Conservation (phyloP, 2,888 invertebrate species). For the Limenitis camilla region DNA sequence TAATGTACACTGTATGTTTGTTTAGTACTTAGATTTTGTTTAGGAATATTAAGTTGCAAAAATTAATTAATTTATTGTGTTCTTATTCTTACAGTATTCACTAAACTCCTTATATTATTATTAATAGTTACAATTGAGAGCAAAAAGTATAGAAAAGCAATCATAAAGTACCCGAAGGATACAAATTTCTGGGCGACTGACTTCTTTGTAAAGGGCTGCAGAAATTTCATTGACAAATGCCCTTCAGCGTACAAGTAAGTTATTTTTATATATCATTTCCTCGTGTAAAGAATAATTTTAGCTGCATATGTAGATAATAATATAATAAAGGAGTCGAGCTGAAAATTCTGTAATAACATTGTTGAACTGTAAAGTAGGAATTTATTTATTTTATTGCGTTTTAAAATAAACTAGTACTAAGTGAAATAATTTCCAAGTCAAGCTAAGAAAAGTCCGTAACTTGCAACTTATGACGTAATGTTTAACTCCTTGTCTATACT, state of each 20-base stretch:
- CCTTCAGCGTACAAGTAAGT: constrained; percentile 53
- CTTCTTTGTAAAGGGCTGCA: constrained; percentile 57
- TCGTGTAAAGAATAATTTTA: neutral
- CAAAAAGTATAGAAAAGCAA: constrained; percentile 33
- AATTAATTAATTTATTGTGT: neutral
- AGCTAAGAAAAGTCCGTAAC: no score
- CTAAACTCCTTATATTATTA: constrained; percentile 6
- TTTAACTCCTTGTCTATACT: no score
- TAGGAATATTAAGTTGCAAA: neutral
- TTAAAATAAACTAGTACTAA: no score
- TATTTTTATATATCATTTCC: no score
- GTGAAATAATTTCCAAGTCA: no score
- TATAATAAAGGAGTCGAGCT: no score
- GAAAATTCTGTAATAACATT: no score
- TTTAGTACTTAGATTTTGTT: neutral
- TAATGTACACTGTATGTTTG: neutral
- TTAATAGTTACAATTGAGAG: constrained; percentile 7
- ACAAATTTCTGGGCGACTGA: constrained; percentile 57
- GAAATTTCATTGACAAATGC: constrained; percentile 49
- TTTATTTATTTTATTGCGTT: no score
- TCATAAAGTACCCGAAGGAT: constrained; percentile 44
- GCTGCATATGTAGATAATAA: no score
- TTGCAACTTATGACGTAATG: no score
- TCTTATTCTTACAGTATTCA: constrained; percentile 18
- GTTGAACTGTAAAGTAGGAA: no score